phyloP scores from a whole-genome alignment of 64 coral and sea anemone genomes.

The Astreopora myriophthalma region DNA sequence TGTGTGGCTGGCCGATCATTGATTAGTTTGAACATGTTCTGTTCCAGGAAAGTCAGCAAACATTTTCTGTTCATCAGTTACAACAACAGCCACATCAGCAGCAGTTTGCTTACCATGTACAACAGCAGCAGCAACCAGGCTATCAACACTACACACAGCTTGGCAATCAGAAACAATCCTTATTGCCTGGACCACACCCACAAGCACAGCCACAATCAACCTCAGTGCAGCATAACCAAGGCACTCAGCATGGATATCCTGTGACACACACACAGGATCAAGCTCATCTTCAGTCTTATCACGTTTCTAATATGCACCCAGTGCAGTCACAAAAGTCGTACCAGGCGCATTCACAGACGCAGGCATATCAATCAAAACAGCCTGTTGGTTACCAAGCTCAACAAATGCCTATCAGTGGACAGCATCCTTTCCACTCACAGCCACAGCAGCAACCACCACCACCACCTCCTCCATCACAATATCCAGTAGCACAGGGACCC shows the following conservation, averaged over 20 bases:
- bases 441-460: not conserved
- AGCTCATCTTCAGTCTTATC: constrained; percentile 44
- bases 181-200: not conserved
- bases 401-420: not conserved
- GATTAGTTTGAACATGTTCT: not conserved
- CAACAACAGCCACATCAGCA: constrained; percentile 36
- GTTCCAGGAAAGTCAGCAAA: constrained; percentile 17
- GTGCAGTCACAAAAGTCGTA: constrained; percentile 5
- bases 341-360: constrained; percentile 10
- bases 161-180: constrained; percentile 13
- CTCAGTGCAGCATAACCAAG: constrained; percentile 26
- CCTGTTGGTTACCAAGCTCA: constrained; percentile 3
- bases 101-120: constrained; percentile 14
- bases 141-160: constrained; percentile 36
- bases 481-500: constrained; percentile 21
- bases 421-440: constrained; percentile 21
- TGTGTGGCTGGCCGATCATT: not conserved
- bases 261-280: constrained; percentile 10
- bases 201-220: not conserved
- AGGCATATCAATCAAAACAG: constrained; percentile 36
- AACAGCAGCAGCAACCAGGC: constrained; percentile 39
- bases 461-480: not conserved
- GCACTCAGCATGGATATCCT: constrained; percentile 36
- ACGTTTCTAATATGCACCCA: not conserved
- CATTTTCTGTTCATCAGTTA: constrained; percentile 16